Base-by-base conservation (phyloP, 2,797 vertebrate species). In the Hippocampus kuda region DNA sequence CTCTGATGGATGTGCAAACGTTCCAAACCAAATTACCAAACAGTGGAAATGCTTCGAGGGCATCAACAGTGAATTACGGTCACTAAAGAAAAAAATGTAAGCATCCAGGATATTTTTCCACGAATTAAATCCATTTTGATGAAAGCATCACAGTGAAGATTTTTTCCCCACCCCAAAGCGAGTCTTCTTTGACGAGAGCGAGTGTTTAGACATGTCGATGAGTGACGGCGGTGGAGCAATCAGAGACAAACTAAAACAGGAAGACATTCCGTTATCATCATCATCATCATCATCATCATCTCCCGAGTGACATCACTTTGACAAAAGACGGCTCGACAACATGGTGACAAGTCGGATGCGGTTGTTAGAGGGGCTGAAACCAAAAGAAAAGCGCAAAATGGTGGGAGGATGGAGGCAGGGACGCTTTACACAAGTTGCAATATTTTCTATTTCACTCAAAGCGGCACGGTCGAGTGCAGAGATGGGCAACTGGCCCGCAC, bases 231-330 rank as follows among this genome's bases (percentile, higher is more conserved):
- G 70, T 77, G 68, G 74, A 75, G 85, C 77, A 89, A 89, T 86
- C 85, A 88, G 85, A 85, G 83, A 71, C 72, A 70, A 87, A 88
- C 75, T 83, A 75, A 85, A 89, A 87, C 85, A 86, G 86, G 81
- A 86, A 84, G 84, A 82, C 78, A 66, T 80, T 82, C 78, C 53
- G 76, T 77, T 86, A 76, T 80, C 69, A 83, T 88, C 79, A 84
- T 69, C 82, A 53, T 81, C 79, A 84, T 69, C 82, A 54, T 30
- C 69, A 83, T 88, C 79, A 84, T 69, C 82, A 54, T 81, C 79
- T 81, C 74, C 72, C 70, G 70, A 83, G 81, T 78, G 80, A 87
- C 84, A 81, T 86, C 80, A 84, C 80, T 77, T 79, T 61, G 79
- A 78, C 81, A 82, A 80, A 59, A 81, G 70, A 70, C 60, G 24